These are phyloP conservation scores for Pocillopora verrucosa DNA, from an alignment of 64 coral and sea anemone genomes.

Conservation along the genomic window DNA sequence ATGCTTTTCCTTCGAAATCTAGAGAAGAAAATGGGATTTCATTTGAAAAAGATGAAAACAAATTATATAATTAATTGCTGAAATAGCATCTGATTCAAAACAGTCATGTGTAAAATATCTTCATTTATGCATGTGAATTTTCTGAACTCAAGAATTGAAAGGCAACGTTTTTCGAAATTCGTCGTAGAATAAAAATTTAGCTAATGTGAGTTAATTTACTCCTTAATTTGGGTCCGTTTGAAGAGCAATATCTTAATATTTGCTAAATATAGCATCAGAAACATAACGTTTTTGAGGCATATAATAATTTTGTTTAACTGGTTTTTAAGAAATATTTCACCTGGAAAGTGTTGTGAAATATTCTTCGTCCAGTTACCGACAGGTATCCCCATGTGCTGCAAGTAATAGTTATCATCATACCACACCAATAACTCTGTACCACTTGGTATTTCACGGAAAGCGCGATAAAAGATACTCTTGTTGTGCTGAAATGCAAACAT, in stretches of 20 bases:
- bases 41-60: too few relatives aligned
- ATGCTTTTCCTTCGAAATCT: background rate
- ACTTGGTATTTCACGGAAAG: conserved; percentile 67
- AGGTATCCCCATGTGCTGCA: conserved; percentile 73
- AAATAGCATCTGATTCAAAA: too few relatives aligned
- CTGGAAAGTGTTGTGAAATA: background rate
- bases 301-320: background rate
- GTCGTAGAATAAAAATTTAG: too few relatives aligned
- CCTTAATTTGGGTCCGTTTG: too few relatives aligned
- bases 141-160: too few relatives aligned
- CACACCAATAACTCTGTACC: conserved; percentile 71
- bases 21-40: background rate
- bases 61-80: background rate
- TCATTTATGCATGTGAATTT: too few relatives aligned
- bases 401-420: conserved; percentile 73
- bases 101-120: too few relatives aligned
- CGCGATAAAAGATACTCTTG: conserved; percentile 66
- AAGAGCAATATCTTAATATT: too few relatives aligned
- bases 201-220: too few relatives aligned
- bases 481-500: conserved; percentile 73
- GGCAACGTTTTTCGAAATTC: too few relatives aligned
- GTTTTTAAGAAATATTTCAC: background rate
- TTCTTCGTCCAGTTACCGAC: background rate
- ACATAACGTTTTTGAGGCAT: background rate
- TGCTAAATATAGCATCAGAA: too few relatives aligned